Evolutionary conservation across 2,113 vertebrate genomes (phyloP).

Genomic region (Oncorhynchus masou): DNA sequence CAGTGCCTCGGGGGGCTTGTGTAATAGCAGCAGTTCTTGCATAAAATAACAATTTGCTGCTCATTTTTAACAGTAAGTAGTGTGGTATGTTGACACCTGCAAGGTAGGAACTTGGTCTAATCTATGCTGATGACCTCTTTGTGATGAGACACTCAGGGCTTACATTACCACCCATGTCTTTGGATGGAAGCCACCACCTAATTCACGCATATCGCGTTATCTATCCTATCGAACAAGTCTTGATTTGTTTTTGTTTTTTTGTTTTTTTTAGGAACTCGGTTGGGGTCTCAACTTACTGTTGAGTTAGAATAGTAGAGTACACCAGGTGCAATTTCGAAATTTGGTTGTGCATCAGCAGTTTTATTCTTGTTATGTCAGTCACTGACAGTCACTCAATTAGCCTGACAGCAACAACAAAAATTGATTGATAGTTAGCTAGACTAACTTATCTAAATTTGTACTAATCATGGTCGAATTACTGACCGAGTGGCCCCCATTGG

Average conservation of each 20-base stretch:
- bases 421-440: too few species aligned
- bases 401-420: too few species aligned
- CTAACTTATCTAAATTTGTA: too few species aligned
- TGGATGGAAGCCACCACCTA: conserved; percentile 20
- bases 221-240: too few species aligned
- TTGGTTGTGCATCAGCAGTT: too few species aligned
- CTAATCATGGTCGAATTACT: too few species aligned
- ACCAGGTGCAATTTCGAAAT: too few species aligned
- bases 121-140: conserved; percentile 14
- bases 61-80: conserved; percentile 47
- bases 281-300: too few species aligned
- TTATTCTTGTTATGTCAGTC: too few species aligned
- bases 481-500: too few species aligned
- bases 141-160: conserved; percentile 47
- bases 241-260: background rate
- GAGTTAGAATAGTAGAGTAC: too few species aligned
- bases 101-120: background rate
- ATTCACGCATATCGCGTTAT: conserved; percentile 32
- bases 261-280: background rate
- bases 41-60: conserved; percentile 44
- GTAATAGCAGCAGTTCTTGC: conserved; percentile 33
- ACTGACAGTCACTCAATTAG: too few species aligned
- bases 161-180: conserved; percentile 55
- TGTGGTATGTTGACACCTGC: conserved; percentile 56
- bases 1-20: conserved; percentile 23